phyloP scores from a whole-genome alignment of 2,888 invertebrate species.

The Platycheirus rosarum region DNA sequence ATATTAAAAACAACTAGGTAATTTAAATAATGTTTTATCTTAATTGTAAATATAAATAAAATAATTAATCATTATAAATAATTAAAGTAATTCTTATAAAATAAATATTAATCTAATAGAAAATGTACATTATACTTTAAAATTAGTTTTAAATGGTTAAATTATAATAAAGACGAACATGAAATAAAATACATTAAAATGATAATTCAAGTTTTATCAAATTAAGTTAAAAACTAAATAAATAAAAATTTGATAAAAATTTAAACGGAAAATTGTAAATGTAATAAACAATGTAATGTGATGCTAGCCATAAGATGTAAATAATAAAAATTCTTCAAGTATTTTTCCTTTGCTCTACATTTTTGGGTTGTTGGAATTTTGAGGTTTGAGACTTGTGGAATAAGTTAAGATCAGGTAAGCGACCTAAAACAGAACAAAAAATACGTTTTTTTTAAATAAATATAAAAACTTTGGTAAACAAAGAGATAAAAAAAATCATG shows the following conservation, averaged over 20 bases:
- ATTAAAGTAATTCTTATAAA: conserved; percentile 11
- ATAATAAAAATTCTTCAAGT: conserved; percentile 73
- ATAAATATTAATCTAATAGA: conserved; percentile 29
- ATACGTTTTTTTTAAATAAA: too few species aligned
- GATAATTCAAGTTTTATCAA: conserved; percentile 61
- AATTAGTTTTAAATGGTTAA: conserved; percentile 62
- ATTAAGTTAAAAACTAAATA: conserved; percentile 30
- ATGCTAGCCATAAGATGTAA: conserved; percentile 71
- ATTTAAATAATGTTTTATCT: conserved; percentile 9
- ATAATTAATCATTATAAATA: conserved; percentile 15
- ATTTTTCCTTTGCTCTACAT: conserved; percentile 37
- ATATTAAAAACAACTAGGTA: conserved; percentile 5
- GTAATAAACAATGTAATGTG: conserved; percentile 73
- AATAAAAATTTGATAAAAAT: conserved; percentile 66
- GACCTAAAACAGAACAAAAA: too few species aligned
- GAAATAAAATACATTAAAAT: conserved; percentile 19
- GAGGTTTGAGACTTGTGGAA: too few species aligned
- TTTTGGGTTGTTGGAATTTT: conserved; percentile 7
- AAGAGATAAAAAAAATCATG: too few species aligned
- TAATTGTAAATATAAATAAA: conserved; percentile 35
- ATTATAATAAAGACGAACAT: conserved; percentile 2
- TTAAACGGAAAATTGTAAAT: conserved; percentile 50
- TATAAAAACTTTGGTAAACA: too few species aligned
- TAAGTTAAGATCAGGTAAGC: too few species aligned
- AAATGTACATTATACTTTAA: conserved; percentile 63